Percentiles rank a stretch among this genome's conserved stretches.
Evolutionary conservation across 2,888 invertebrate species (phyloP).

Genomic region (Pristionchus arcanus): DNA sequence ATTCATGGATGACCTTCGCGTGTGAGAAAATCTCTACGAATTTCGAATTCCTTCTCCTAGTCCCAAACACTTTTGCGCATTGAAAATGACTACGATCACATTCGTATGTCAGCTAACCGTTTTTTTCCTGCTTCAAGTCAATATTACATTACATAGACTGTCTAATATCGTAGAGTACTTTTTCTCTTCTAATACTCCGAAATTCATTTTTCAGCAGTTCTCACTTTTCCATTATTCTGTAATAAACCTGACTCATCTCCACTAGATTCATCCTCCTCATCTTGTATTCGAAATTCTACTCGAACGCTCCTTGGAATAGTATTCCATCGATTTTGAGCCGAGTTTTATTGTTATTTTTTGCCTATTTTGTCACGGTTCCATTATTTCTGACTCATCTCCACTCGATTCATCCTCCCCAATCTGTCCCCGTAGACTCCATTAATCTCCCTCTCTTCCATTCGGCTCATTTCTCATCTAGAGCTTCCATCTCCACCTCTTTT

Average conservation of each 20-base stretch:
- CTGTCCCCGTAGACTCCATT: slow-evolving; percentile 11
- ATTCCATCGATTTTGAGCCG: too few species aligned
- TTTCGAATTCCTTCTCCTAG: neutral
- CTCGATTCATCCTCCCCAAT: neutral
- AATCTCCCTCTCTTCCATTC: slow-evolving; percentile 17
- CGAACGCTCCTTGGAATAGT: too few species aligned
- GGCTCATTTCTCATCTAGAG: slow-evolving; percentile 26
- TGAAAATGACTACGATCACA: neutral
- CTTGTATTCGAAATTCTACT: too few species aligned
- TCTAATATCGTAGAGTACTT: too few species aligned
- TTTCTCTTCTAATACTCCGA: too few species aligned
- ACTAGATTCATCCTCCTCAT: too few species aligned
- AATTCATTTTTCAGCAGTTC: too few species aligned
- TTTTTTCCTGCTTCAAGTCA: too few species aligned
- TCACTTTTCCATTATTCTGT: too few species aligned
- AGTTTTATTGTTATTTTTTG: neutral
- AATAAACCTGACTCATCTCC: too few species aligned
- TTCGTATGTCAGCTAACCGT: neutral
- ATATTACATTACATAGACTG: too few species aligned
- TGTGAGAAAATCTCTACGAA: neutral
- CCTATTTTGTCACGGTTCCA: neutral
- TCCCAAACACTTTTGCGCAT: neutral
- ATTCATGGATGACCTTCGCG: neutral
- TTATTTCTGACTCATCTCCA: neutral
- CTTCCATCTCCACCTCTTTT: neutral